A percentile compares a stretch with the other conserved stretches of the same genome.
These are phyloP conservation scores for Drosophila takahashii DNA, from an alignment of 1,140 invertebrate genomes.

Conservation along the genomic window DNA sequence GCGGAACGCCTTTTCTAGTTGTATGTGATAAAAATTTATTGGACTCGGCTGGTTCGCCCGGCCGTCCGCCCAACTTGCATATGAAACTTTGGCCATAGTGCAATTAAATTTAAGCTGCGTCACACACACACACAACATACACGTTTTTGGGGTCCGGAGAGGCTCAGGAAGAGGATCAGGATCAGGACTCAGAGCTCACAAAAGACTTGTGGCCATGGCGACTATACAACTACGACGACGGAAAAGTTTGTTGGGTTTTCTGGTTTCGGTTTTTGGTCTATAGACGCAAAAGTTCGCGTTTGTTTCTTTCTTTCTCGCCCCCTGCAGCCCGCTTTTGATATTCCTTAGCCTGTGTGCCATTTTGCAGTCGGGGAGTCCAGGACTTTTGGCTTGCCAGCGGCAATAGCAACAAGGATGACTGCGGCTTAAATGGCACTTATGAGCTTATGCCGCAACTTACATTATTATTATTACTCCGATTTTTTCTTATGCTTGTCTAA, in stretches of 20 bases:
- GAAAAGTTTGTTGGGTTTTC: constrained; percentile 71
- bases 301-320: constrained; percentile 58
- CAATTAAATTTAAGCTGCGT: constrained; percentile 81
- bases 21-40: constrained; percentile 78
- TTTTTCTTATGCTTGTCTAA: constrained; percentile 39
- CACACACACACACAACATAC: constrained; percentile 31
- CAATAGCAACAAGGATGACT: constrained; percentile 55
- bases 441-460: constrained; percentile 83
- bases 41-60: constrained; percentile 7
- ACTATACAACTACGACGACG: constrained; percentile 45
- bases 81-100: constrained; percentile 68
- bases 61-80: constrained; percentile 16
- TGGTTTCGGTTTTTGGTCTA: constrained; percentile 63
- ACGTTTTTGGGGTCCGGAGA: background rate
- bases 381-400: constrained; percentile 51
- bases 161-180: constrained; percentile 11
- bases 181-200: constrained; percentile 52
- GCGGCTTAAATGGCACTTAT: constrained; percentile 82
- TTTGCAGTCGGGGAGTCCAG: constrained; percentile 56
- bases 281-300: constrained; percentile 71
- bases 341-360: constrained; percentile 69
- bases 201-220: constrained; percentile 59
- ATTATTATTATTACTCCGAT: constrained; percentile 81
- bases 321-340: constrained; percentile 56
- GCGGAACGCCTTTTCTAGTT: constrained; percentile 27